phyloP scores from a whole-genome alignment of 1,140 invertebrate genomes.

The Lineus longissimus region DNA sequence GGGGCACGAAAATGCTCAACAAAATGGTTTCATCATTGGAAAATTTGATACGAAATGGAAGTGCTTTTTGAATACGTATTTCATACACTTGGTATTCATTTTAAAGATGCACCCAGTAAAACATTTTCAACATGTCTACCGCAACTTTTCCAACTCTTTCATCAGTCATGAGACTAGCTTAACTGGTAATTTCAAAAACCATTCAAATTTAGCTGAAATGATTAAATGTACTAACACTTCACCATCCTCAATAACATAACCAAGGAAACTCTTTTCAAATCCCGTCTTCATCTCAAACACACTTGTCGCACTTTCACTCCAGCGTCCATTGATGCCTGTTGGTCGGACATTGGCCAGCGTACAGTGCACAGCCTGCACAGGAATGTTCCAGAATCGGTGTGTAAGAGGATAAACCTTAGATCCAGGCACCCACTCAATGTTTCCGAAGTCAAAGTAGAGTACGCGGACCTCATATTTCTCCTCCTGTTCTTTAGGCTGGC shows the following conservation, averaged over 20 bases:
- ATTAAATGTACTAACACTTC: no score
- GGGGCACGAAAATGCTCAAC: no score
- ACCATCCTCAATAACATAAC: not conserved
- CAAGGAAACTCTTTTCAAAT: not conserved
- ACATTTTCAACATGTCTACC: no score
- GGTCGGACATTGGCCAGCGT: not conserved
- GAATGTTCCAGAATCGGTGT: not conserved
- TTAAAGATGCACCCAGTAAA: no score
- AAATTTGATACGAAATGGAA: no score
- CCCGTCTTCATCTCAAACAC: constrained; percentile 8
- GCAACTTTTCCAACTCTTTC: no score
- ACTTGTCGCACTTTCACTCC: not conserved
- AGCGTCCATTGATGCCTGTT: not conserved
- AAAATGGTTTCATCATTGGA: no score
- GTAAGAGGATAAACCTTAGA: not conserved
- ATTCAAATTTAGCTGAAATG: no score
- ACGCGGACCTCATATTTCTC: not conserved
- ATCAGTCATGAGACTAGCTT: no score
- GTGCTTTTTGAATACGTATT: no score
- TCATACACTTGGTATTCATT: no score
- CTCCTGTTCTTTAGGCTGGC: not conserved
- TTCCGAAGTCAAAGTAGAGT: constrained; percentile 6
- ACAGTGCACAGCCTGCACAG: constrained; percentile 1
- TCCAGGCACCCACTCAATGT: not conserved
- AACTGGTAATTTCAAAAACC: no score